phyloP scores from a whole-genome alignment of 2,113 vertebrate genomes.

The Aix galericulata region DNA sequence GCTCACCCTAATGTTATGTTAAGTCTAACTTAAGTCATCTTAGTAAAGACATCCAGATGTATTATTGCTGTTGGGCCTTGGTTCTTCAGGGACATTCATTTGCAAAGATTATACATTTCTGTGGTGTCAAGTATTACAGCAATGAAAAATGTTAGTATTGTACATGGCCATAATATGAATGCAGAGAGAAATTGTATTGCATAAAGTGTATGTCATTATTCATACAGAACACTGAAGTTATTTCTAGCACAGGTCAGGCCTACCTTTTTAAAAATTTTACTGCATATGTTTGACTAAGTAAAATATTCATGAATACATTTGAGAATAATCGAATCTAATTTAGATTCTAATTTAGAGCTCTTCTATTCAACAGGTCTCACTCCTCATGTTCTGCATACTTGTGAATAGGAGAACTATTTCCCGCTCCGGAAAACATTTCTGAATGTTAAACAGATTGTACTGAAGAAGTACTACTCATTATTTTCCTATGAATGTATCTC shows the following conservation, averaged over 20 bases:
- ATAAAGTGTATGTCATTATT: slow-evolving; percentile 20
- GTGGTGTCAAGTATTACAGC: neutral
- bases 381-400: neutral
- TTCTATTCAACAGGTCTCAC: slow-evolving; percentile 41
- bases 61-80: neutral
- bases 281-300: neutral
- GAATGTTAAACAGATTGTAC: slow-evolving; percentile 43
- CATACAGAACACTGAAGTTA: neutral
- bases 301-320: slow-evolving; percentile 64
- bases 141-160: neutral
- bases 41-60: neutral
- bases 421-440: neutral
- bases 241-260: neutral
- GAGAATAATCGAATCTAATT: slow-evolving; percentile 50
- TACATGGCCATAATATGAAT: neutral
- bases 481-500: slow-evolving; percentile 9
- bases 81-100: neutral
- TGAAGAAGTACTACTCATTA: slow-evolving; percentile 20
- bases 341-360: slow-evolving; percentile 11
- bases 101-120: neutral
- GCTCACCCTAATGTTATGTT: neutral
- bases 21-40: neutral
- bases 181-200: neutral
- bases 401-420: slow-evolving; percentile 14
- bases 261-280: slow-evolving; percentile 62